Percentiles rank a stretch among this genome's conserved stretches.
Evolutionary conservation across 2,113 vertebrate species (phyloP).

Genomic region (Bucco capensis): DNA sequence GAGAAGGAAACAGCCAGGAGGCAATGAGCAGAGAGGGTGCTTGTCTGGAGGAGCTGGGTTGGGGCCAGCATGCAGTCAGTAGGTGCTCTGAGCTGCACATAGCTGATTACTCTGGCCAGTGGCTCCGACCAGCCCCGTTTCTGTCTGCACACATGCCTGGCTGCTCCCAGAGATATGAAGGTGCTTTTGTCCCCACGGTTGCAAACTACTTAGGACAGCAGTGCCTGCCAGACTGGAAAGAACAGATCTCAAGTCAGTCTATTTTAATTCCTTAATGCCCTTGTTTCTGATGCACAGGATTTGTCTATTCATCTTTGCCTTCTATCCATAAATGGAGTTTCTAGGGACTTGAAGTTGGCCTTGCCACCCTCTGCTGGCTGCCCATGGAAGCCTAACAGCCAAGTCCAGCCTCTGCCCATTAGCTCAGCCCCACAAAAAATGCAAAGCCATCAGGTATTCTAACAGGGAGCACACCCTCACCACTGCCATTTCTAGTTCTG

Average conservation of each 20-base stretch:
- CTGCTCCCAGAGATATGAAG: accelerated
- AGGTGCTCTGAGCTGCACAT: neutral
- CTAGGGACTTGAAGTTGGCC: neutral
- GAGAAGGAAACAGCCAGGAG: accelerated
- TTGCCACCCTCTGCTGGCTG: neutral
- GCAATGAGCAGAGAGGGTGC: neutral
- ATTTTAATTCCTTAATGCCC: neutral
- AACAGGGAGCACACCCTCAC: neutral
- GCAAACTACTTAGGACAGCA: neutral
- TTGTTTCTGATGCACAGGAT: neutral
- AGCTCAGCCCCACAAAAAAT: neutral
- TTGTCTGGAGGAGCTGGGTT: neutral
- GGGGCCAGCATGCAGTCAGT: neutral
- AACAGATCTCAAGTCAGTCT: neutral
- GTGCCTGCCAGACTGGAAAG: neutral
- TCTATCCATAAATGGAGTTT: neutral
- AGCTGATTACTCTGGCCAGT: neutral
- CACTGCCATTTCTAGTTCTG: neutral
- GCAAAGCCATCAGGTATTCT: accelerated
- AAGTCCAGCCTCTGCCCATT: neutral
- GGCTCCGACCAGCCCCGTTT: accelerated
- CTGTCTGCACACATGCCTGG: neutral
- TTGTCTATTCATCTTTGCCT: neutral
- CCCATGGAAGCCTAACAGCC: neutral
- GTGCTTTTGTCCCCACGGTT: neutral